These are phyloP conservation scores for Eucriotettix oculatus DNA, from an alignment of 2,888 invertebrate species.

Conservation along the genomic window DNA sequence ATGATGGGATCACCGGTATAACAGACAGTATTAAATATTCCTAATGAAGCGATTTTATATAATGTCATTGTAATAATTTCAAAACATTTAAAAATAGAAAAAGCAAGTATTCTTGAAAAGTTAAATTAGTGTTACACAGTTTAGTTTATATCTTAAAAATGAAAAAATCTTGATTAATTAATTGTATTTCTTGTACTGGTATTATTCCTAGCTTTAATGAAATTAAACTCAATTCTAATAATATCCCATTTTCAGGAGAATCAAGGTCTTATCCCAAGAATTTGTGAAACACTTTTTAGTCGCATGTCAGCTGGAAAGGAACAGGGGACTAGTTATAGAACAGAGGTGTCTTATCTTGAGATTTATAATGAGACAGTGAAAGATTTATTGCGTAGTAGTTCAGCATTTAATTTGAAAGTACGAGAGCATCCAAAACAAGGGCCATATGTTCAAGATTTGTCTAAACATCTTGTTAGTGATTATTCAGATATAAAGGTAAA, in stretches of 20 bases:
- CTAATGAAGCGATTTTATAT: no score
- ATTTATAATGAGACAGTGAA: constrained; percentile 74
- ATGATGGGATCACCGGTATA: constrained; percentile 73
- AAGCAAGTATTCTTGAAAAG: constrained; percentile 4
- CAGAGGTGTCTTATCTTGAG: constrained; percentile 73
- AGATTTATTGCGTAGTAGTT: constrained; percentile 42
- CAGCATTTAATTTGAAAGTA: constrained; percentile 53
- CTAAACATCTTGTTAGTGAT: constrained; percentile 70
- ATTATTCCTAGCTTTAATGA: no score
- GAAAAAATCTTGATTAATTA: no score
- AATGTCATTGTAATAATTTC: neutral
- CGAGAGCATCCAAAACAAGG: constrained; percentile 66
- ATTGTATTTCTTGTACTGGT: neutral
- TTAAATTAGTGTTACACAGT: neutral
- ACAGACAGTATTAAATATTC: constrained; percentile 5
- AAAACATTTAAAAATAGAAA: neutral
- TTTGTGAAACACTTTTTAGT: constrained; percentile 67
- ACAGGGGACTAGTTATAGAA: constrained; percentile 66
- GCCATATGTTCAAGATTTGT: constrained; percentile 74
- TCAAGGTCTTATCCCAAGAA: constrained; percentile 71
- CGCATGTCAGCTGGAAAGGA: constrained; percentile 68
- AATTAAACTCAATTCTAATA: neutral
- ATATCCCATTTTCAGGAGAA: constrained; percentile 35
- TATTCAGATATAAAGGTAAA: constrained; percentile 64
- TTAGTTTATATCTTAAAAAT: neutral